Percentiles rank a stretch among this genome's conserved stretches.
Conservation (phyloP, 2,113 vertebrate species). For the Cololabis saira region DNA sequence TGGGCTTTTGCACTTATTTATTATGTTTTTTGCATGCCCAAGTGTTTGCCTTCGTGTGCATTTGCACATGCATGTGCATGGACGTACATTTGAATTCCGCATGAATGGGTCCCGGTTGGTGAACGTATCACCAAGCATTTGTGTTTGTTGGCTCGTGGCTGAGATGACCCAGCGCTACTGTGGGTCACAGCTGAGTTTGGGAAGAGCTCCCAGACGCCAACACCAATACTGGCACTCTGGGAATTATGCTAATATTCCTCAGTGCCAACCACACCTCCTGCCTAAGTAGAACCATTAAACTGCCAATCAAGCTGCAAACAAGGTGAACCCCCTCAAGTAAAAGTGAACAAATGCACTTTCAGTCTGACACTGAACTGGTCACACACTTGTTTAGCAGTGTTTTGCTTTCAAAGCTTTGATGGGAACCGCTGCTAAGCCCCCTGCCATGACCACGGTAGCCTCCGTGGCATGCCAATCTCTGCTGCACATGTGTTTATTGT, state of each 20-base stretch:
- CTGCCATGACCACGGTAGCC: constrained; percentile 26
- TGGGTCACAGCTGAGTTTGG: constrained; percentile 78
- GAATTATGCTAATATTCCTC: constrained; percentile 80
- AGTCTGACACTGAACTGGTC: constrained; percentile 8
- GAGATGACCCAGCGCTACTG: constrained; percentile 74
- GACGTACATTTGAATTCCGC: background rate
- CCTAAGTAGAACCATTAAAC: constrained; percentile 70
- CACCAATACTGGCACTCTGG: constrained; percentile 70
- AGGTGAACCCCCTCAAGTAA: constrained; percentile 48
- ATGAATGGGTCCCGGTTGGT: background rate
- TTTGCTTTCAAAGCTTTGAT: constrained; percentile 37
- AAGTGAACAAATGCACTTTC: constrained; percentile 35
- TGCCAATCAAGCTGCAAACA: constrained; percentile 81
- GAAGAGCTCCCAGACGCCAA: constrained; percentile 81
- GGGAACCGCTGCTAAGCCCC: constrained; percentile 39
- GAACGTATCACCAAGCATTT: background rate
- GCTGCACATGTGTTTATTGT: constrained; percentile 41
- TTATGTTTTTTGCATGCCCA: background rate
- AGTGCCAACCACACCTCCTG: constrained; percentile 61
- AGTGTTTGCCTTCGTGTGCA: background rate
- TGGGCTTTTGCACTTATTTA: background rate
- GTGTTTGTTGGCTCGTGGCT: constrained; percentile 57
- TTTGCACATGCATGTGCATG: background rate
- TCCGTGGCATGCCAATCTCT: constrained; percentile 32
- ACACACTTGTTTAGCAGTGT: constrained; percentile 40